Conservation (phyloP, 2,113 vertebrate species). For the Hirundichthys speculiger region DNA sequence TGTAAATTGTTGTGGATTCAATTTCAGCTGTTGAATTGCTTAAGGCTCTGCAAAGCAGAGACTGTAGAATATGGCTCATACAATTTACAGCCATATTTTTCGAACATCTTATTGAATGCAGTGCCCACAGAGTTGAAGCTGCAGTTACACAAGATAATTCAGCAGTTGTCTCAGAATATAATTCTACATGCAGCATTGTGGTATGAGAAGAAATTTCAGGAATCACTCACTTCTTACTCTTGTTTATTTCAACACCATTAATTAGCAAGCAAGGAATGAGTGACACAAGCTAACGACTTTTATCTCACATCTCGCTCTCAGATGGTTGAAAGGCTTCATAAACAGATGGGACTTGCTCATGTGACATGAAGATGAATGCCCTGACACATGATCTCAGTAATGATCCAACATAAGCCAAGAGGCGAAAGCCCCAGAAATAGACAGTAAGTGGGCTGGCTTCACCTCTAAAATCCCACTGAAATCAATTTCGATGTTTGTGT, state of each 20-base stretch:
- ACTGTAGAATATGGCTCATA: slow-evolving; percentile 42
- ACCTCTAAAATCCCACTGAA: background rate
- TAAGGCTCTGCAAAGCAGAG: slow-evolving; percentile 27
- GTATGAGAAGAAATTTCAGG: slow-evolving; percentile 1
- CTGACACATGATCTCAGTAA: slow-evolving; percentile 18
- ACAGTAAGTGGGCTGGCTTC: background rate
- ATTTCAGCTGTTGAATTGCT: slow-evolving; percentile 53
- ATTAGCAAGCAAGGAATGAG: slow-evolving; percentile 3
- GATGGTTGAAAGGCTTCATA: slow-evolving; percentile 12
- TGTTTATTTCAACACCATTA: slow-evolving; percentile 8
- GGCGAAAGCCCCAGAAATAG: slow-evolving; percentile 2
- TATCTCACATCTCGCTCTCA: background rate
- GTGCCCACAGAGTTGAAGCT: background rate
- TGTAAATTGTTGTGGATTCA: slow-evolving; percentile 61
- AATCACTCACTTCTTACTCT: background rate
- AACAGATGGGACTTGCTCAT: slow-evolving; percentile 19
- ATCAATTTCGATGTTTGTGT: background rate
- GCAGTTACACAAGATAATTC: background rate
- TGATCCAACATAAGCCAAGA: slow-evolving; percentile 12
- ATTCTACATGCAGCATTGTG: background rate
- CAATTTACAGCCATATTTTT: slow-evolving; percentile 43
- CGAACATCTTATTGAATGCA: slow-evolving; percentile 26
- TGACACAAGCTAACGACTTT: slow-evolving; percentile 3
- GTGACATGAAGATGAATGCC: slow-evolving; percentile 17
- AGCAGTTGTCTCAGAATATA: background rate